Percentiles rank a stretch among this genome's conserved stretches.
These are phyloP conservation scores for Caenorhabditis inopinata DNA, from an alignment of 1,140 invertebrate genomes.

Conservation along the genomic window DNA sequence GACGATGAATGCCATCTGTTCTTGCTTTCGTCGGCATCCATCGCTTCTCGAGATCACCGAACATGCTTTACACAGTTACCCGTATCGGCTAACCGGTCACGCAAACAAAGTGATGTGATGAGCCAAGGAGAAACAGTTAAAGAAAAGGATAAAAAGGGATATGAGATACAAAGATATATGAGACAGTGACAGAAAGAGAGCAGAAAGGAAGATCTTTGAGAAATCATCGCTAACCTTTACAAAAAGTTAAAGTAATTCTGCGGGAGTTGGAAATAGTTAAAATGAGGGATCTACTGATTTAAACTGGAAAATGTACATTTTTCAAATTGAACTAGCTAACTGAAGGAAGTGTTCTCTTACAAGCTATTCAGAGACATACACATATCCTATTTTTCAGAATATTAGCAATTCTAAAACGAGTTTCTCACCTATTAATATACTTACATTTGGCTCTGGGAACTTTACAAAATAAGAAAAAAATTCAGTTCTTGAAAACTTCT, in stretches of 20 bases:
- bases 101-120: constrained; percentile 16
- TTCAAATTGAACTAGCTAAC: no score
- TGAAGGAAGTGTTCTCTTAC: no score
- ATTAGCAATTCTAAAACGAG: no score
- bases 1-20: constrained; percentile 24
- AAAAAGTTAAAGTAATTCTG: not conserved
- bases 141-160: constrained; percentile 26
- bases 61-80: constrained; percentile 30
- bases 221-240: not conserved
- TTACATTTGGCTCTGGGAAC: no score
- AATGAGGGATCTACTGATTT: no score
- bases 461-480: no score
- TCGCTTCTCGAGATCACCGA: not conserved
- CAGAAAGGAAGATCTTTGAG: not conserved
- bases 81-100: constrained; percentile 10
- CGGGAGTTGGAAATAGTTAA: no score
- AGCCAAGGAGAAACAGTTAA: not conserved
- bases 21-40: constrained; percentile 1
- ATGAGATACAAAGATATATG: constrained; percentile 14
- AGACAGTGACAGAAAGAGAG: not conserved
- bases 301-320: no score
- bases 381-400: no score
- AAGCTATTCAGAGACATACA: no score
- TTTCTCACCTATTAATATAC: no score
- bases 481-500: no score